A percentile compares a stretch with the other conserved stretches of the same genome.
These are phyloP conservation scores for Sebastes hopkinsi DNA, from an alignment of 2,797 vertebrate species.

Conservation along the genomic window DNA sequence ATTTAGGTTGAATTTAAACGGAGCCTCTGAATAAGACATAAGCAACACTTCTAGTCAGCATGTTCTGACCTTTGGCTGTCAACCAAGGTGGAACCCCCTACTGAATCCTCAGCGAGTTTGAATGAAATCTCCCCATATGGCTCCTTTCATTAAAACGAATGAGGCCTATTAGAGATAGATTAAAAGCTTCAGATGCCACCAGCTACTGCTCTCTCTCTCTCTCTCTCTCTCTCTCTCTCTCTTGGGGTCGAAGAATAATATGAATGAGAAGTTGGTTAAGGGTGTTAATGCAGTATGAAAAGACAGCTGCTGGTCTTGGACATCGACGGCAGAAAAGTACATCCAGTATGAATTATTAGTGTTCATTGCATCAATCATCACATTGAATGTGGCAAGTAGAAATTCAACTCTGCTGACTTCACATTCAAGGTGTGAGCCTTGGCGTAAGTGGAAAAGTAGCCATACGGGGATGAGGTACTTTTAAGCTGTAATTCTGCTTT, in stretches of 20 bases:
- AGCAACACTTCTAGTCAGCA: slow-evolving; percentile 33
- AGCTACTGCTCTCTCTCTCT: slow-evolving; percentile 62
- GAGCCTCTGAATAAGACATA: slow-evolving; percentile 2
- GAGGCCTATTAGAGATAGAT: slow-evolving; percentile 71
- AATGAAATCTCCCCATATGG: slow-evolving; percentile 72
- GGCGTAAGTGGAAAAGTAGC: slow-evolving; percentile 65
- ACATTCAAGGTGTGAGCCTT: slow-evolving; percentile 61
- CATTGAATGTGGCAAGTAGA: slow-evolving; percentile 36
- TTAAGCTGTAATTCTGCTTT: slow-evolving; percentile 35
- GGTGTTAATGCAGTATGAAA: slow-evolving; percentile 67
- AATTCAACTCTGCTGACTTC: slow-evolving; percentile 45
- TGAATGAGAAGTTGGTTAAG: slow-evolving; percentile 54
- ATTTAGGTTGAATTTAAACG: slow-evolving; percentile 40
- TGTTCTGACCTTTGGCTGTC: slow-evolving; percentile 70
- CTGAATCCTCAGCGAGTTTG: slow-evolving; percentile 48
- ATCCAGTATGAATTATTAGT: slow-evolving; percentile 46
- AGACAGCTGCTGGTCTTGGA: slow-evolving; percentile 68
- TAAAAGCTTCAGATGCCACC: slow-evolving; percentile 75
- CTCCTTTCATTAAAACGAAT: slow-evolving; percentile 75
- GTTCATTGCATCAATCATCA: slow-evolving; percentile 58
- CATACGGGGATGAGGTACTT: slow-evolving; percentile 30
- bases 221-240: slow-evolving; percentile 68
- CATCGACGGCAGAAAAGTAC: slow-evolving; percentile 38
- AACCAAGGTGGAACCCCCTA: slow-evolving; percentile 56
- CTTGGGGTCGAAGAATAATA: slow-evolving; percentile 31